Conservation (phyloP, 92 coral and sea anemone genomes). For the Umimayanthus kanabou region DNA sequence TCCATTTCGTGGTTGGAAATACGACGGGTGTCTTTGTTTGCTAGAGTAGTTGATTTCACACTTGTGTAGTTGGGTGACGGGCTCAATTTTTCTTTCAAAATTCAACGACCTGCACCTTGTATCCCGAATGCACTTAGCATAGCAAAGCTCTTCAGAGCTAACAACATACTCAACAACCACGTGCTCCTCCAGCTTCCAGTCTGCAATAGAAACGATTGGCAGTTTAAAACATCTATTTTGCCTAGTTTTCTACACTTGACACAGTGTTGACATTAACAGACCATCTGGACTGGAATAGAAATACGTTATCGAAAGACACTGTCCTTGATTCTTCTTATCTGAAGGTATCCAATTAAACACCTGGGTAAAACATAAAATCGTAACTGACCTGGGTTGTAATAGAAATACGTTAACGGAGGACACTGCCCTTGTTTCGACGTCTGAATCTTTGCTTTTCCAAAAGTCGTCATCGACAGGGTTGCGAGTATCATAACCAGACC, state of each 20-base stretch:
- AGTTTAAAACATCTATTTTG: background rate
- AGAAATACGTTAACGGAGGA: background rate
- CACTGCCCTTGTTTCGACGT: background rate
- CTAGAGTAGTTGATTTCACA: slow-evolving; percentile 32
- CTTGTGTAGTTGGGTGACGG: background rate
- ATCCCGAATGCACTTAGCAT: background rate
- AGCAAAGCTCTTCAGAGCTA: background rate
- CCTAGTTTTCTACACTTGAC: too few species aligned
- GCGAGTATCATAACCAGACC: background rate
- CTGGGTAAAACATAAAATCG: background rate
- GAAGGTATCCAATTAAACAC: background rate
- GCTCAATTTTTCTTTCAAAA: background rate
- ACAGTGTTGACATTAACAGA: too few species aligned
- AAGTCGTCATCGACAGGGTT: background rate
- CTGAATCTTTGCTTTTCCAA: slow-evolving; percentile 8
- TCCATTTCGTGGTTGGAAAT: slow-evolving; percentile 18
- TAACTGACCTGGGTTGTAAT: slow-evolving; percentile 8
- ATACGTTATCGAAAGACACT: background rate
- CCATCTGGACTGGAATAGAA: background rate
- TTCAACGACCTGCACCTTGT: slow-evolving; percentile 23
- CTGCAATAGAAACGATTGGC: background rate
- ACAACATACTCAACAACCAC: background rate
- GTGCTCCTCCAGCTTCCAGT: background rate
- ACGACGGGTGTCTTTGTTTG: slow-evolving; percentile 7
- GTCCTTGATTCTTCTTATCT: background rate